Evolutionary conservation across 2,888 invertebrate genomes (phyloP).

Genomic region (Scrobipalpa atriplicella): DNA sequence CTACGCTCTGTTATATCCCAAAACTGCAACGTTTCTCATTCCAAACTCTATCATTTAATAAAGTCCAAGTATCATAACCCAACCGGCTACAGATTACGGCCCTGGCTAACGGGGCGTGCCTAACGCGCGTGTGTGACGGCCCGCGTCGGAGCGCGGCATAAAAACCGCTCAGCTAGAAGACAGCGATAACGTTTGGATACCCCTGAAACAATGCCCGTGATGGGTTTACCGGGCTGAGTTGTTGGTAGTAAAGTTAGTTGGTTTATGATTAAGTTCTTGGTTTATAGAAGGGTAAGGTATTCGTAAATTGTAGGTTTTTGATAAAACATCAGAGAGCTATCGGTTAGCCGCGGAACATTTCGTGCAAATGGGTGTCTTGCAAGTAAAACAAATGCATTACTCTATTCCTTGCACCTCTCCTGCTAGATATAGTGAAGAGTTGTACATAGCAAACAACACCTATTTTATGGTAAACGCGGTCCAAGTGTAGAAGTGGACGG

Average conservation of each 20-base stretch:
- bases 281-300: neutral
- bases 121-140: conserved; percentile 42
- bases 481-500: too few species aligned
- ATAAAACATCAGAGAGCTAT: too few species aligned
- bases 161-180: conserved; percentile 52
- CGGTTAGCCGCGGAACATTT: too few species aligned
- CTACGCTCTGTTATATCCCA: neutral
- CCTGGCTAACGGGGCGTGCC: conserved; percentile 43
- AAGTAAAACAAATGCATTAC: too few species aligned
- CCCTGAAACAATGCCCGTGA: conserved; percentile 21
- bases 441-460: too few species aligned
- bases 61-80: conserved; percentile 10
- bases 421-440: too few species aligned
- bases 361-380: too few species aligned
- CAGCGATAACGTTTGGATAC: conserved; percentile 43
- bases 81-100: conserved; percentile 6
- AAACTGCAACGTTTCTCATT: conserved; percentile 5
- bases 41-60: conserved; percentile 18
- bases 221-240: neutral
- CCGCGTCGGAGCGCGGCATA: conserved; percentile 46
- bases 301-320: too few species aligned
- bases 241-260: neutral
- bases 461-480: too few species aligned
- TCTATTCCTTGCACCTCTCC: too few species aligned
- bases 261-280: neutral